Base-by-base conservation (phyloP, 64 coral and sea anemone species). In the Dendrophyllia cribrosa region DNA sequence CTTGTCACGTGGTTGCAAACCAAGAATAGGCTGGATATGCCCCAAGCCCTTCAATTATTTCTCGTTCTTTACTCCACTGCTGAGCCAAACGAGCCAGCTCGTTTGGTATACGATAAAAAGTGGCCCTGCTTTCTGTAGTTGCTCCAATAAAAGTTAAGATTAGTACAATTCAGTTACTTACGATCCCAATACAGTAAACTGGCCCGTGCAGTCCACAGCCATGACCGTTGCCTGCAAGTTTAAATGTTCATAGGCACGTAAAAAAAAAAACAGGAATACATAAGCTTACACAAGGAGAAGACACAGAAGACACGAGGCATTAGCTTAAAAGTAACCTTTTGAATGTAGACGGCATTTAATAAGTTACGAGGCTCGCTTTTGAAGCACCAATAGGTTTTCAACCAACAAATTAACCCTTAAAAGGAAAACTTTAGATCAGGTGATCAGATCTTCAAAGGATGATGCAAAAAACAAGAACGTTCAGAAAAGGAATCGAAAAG, bases 161-260 rank as follows among this genome's bases (percentile, higher is more conserved):
- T 34, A 34, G 34, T 34, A 34, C 34, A 34, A 34, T 34, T 34
- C 52, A 48, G 11, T 21, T 21, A 93, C 91, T 93, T 86, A 93
- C 91, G 91, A 74, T 78, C 91, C 91, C 25, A 93, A 47, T 4
- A 93, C 91, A 68, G 72, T 51, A 87, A 86, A 85, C 26, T 85
- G 83, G 25, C 91, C 91, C 49, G 91, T 93, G 61, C 91, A 86
- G 19, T 93, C 91, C 47, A 93, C 91, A 24, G 91, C 77, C 81
- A 93, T 86, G 13, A 93, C 82, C 26, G 82, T 93, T 44, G 91
- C 91, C 91, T 93, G 34, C 2, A 51, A 87, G 78, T 48, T 17
- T 51, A 70, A 72, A 47, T 71, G 53, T 51, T 75, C 75, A 80
- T 34, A 77, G 44, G 44, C 20, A 76, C 23, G 10, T 58, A 69